Conservation (phyloP, 2,797 vertebrate genomes). For the Sebastes hubbsi region DNA sequence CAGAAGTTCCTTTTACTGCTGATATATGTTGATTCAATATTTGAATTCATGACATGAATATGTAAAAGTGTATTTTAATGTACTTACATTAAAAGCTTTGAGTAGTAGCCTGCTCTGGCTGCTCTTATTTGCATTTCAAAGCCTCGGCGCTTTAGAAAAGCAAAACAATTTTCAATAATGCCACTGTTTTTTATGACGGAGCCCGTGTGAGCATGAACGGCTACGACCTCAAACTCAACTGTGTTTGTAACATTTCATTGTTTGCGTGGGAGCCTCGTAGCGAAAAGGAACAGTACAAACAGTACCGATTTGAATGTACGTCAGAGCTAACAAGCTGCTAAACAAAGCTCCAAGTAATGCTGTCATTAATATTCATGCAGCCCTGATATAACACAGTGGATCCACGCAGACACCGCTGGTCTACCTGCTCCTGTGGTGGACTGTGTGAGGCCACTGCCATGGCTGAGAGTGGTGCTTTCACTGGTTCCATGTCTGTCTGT, state of each 20-base stretch:
- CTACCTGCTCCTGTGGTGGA: not conserved
- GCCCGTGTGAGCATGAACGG: not conserved
- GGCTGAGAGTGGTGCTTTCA: conserved; percentile 15
- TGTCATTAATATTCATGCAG: conserved; percentile 50
- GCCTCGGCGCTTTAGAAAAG: not conserved
- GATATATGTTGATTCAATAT: not conserved
- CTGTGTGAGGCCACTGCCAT: not conserved
- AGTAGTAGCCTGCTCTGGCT: not conserved
- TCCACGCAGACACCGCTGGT: not conserved
- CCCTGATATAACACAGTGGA: conserved; percentile 2
- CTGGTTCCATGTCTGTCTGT: conserved; percentile 10
- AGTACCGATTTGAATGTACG: conserved; percentile 15
- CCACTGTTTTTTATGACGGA: not conserved
- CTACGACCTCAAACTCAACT: not conserved
- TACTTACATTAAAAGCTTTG: not conserved
- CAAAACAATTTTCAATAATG: not conserved
- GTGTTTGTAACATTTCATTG: not conserved
- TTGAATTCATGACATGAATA: not conserved
- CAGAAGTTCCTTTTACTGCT: not conserved
- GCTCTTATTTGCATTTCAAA: conserved; percentile 11
- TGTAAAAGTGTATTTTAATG: not conserved
- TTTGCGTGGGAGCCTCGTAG: conserved; percentile 16
- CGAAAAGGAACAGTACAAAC: conserved; percentile 26
- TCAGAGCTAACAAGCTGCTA: conserved; percentile 36
- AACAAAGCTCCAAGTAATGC: conserved; percentile 35